Conservation (phyloP, 2,888 invertebrate species). For the Epirrhoe tristata region DNA sequence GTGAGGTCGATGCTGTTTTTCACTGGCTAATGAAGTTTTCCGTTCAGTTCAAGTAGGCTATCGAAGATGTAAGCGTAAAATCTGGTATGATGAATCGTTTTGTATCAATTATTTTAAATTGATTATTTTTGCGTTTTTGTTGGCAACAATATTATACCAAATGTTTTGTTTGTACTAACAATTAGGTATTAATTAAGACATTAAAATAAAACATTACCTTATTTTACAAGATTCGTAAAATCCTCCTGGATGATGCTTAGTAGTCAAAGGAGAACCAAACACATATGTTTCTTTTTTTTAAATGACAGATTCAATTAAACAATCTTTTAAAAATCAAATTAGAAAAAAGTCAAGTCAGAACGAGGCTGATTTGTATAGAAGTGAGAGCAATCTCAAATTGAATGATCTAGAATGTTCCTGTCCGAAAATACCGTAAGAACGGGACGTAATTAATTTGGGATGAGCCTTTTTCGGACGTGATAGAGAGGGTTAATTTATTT, state of each 20-base stretch:
- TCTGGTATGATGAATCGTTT: background rate
- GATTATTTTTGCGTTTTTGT: background rate
- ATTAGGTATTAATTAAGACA: no score
- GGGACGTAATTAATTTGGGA: conserved; percentile 21
- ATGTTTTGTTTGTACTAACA: no score
- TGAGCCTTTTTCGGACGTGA: conserved; percentile 6
- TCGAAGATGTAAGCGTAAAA: background rate
- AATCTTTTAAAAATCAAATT: no score
- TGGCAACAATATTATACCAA: background rate
- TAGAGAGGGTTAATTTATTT: conserved; percentile 20
- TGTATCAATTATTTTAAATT: background rate
- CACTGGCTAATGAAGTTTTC: conserved; percentile 2
- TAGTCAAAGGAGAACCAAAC: no score
- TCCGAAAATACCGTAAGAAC: conserved; percentile 7
- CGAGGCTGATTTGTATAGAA: conserved; percentile 14
- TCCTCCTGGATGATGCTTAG: no score
- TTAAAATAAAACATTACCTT: no score
- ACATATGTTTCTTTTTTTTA: no score
- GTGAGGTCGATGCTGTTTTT: conserved; percentile 21
- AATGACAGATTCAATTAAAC: no score
- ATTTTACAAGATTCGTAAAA: no score
- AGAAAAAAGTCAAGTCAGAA: conserved; percentile 7
- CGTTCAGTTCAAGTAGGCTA: background rate
- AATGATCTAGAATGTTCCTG: background rate
- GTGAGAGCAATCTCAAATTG: conserved; percentile 17